These are phyloP conservation scores for Balaeniceps rex DNA, from an alignment of 2,113 vertebrate species.

Conservation along the genomic window DNA sequence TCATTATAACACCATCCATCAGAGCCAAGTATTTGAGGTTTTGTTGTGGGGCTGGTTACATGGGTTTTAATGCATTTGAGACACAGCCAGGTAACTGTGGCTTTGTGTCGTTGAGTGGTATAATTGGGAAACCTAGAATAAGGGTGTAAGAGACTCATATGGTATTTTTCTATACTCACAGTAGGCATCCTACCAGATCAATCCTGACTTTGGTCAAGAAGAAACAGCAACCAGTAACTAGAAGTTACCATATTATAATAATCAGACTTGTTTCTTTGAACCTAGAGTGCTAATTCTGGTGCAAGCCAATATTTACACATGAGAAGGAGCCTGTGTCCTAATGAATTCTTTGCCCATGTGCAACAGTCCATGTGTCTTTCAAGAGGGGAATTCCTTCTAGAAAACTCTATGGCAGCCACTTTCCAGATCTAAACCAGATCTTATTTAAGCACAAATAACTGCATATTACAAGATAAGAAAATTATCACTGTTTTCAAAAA, in stretches of 20 bases:
- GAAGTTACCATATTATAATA: not conserved
- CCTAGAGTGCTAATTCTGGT: not conserved
- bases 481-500: not conserved
- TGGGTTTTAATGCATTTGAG: not conserved
- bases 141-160: not conserved
- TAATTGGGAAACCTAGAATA: not conserved
- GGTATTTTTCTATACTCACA: not conserved
- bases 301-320: not conserved
- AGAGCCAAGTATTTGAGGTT: constrained; percentile 12
- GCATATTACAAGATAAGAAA: not conserved
- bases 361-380: not conserved
- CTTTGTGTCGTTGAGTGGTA: not conserved
- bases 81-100: constrained; percentile 12
- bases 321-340: not conserved
- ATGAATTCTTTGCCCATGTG: not conserved
- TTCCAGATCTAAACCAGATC: not conserved
- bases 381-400: not conserved
- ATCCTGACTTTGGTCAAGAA: not conserved
- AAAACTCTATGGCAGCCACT: not conserved
- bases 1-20: not conserved
- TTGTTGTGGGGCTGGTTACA: not conserved
- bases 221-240: not conserved
- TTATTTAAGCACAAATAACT: not conserved
- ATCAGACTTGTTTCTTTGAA: not conserved
- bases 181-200: not conserved